A percentile compares a stretch with the other conserved stretches of the same genome.
Evolutionary conservation across 1,140 invertebrate species (phyloP).

Genomic region (Coenobita brevimanus): DNA sequence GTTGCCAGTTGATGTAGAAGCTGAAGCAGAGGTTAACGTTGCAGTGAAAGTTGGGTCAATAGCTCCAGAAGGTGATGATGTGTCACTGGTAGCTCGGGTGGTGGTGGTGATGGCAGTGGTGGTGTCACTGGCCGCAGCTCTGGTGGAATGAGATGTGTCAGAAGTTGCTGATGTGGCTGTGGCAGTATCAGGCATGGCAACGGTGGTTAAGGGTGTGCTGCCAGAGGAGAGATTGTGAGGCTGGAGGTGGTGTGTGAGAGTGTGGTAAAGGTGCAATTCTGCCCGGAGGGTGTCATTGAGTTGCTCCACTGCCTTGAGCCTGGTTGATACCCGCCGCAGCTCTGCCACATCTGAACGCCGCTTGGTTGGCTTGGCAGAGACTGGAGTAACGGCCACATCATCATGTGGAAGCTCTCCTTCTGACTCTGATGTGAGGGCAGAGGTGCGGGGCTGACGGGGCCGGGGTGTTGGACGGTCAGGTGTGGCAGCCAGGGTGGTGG

Average conservation of each 20-base stretch:
- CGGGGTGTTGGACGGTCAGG: slow-evolving; percentile 59
- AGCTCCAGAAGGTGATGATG: too few species aligned
- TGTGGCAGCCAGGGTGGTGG: slow-evolving; percentile 38
- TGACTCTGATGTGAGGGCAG: slow-evolving; percentile 64
- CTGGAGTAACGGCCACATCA: not conserved
- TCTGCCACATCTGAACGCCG: slow-evolving; percentile 68
- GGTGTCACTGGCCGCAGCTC: too few species aligned
- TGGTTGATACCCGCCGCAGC: slow-evolving; percentile 69
- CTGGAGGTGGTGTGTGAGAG: slow-evolving; percentile 51
- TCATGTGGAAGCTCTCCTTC: slow-evolving; percentile 57
- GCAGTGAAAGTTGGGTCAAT: too few species aligned
- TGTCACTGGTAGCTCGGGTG: not conserved
- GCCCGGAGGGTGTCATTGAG: slow-evolving; percentile 73
- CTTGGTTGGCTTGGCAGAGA: slow-evolving; percentile 54
- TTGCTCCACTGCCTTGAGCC: slow-evolving; percentile 71
- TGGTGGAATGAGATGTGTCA: too few species aligned
- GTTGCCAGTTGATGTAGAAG: too few species aligned
- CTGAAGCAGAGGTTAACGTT: too few species aligned
- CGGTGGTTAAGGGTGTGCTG: too few species aligned
- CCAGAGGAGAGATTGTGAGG: not conserved
- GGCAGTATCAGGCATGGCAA: too few species aligned
- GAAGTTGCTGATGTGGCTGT: too few species aligned
- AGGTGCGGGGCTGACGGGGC: slow-evolving; percentile 38
- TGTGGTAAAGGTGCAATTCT: slow-evolving; percentile 72
- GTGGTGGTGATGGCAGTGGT: not conserved